These are phyloP conservation scores for Hydrochoerus hydrochaeris DNA, from an alignment of 2,113 vertebrate species.

Conservation along the genomic window DNA sequence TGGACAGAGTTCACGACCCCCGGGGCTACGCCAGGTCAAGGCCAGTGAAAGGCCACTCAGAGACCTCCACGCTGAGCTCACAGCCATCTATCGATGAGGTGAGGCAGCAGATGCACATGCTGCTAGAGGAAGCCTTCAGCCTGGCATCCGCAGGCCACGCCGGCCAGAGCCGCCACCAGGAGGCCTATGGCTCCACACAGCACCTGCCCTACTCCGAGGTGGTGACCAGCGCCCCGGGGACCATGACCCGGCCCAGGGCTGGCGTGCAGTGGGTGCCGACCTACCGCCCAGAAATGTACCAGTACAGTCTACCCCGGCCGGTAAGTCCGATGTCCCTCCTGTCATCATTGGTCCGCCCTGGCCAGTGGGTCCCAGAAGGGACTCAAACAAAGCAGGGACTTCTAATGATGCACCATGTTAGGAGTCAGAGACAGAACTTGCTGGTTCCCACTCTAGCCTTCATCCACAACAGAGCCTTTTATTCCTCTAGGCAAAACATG, in stretches of 20 bases:
- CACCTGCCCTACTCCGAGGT: slow-evolving; percentile 95
- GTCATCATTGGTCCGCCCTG: neutral
- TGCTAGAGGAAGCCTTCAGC: slow-evolving; percentile 98
- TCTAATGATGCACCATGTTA: neutral
- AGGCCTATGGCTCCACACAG: slow-evolving; percentile 90
- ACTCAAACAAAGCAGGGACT: neutral
- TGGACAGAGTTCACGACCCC: slow-evolving; percentile 91
- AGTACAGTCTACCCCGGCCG: slow-evolving; percentile 96
- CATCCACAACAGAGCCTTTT: neutral
- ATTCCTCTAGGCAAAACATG: neutral
- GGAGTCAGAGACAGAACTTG: neutral
- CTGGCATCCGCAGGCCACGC: slow-evolving; percentile 95
- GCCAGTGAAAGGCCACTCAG: slow-evolving; percentile 96
- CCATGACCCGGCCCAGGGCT: slow-evolving; percentile 90
- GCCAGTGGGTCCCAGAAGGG: neutral
- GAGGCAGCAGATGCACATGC: slow-evolving; percentile 98
- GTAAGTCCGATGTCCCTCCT: slow-evolving; percentile 85
- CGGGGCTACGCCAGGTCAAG: slow-evolving; percentile 90
- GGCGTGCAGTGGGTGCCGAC: slow-evolving; percentile 97
- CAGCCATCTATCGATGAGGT: slow-evolving; percentile 99
- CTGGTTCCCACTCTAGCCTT: neutral
- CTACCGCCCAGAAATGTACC: slow-evolving; percentile 94
- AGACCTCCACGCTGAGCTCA: slow-evolving; percentile 98
- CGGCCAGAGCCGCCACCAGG: slow-evolving; percentile 90
- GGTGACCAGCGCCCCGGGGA: slow-evolving; percentile 96